Percentiles rank a stretch among this genome's conserved stretches.
Conservation (phyloP, 1,140 invertebrate species). For the Monochamus saltuarius region DNA sequence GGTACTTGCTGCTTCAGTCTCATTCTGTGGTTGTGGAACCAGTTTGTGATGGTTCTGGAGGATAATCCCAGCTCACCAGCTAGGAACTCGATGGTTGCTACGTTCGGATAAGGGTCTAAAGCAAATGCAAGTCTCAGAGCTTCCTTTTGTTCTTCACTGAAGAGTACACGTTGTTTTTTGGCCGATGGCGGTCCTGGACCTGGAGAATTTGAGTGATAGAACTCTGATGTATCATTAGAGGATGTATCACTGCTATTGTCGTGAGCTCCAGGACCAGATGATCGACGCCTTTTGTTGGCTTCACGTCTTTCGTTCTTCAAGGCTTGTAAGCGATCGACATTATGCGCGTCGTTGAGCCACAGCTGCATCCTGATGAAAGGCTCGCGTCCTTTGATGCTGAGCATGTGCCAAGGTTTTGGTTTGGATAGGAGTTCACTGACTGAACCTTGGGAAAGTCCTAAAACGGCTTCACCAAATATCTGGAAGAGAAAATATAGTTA, state of each 20-base stretch:
- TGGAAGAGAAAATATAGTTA: constrained; percentile 46
- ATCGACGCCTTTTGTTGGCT: constrained; percentile 82
- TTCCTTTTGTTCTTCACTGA: constrained; percentile 98
- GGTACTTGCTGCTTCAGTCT: constrained; percentile 89
- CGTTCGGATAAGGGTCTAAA: constrained; percentile 94
- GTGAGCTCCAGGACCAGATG: constrained; percentile 72
- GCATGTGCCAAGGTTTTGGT: constrained; percentile 98
- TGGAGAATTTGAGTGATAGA: constrained; percentile 82
- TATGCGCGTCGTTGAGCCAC: constrained; percentile 93
- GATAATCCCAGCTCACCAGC: constrained; percentile 89
- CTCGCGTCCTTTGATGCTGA: constrained; percentile 96
- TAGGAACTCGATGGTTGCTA: constrained; percentile 92
- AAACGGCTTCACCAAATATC: constrained; percentile 95
- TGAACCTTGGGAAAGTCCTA: constrained; percentile 94
- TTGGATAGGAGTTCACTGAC: constrained; percentile 96
- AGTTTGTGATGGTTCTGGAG: constrained; percentile 95
- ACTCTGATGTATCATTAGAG: constrained; percentile 85
- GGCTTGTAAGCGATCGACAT: constrained; percentile 84
- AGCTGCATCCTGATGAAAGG: constrained; percentile 98
- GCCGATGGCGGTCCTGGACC: constrained; percentile 75
- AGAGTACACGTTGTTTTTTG: constrained; percentile 91
- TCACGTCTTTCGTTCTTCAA: constrained; percentile 87
- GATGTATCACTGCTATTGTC: constrained; percentile 84
- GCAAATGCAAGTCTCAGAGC: constrained; percentile 90
- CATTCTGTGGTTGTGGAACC: constrained; percentile 97